phyloP scores from a whole-genome alignment of 1,140 invertebrate genomes.

The Drosophila subpulchrella region DNA sequence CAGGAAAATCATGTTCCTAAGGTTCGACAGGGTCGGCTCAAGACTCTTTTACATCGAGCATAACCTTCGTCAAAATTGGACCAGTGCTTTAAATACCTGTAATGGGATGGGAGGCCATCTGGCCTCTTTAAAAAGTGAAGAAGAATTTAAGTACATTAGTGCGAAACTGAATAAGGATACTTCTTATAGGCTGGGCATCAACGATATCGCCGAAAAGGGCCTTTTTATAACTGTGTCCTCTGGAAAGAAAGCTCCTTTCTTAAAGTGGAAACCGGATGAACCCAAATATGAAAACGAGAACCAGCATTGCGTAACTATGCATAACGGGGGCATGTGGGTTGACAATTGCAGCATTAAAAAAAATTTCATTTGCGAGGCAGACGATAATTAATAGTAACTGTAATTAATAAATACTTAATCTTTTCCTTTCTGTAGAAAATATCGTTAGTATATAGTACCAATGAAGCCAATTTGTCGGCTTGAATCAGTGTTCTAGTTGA shows the following conservation, averaged over 20 bases:
- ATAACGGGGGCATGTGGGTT: slow-evolving; percentile 12
- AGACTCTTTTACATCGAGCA: slow-evolving; percentile 1
- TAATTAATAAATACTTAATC: no score
- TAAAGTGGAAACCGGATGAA: slow-evolving; percentile 6
- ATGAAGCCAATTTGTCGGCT: no score
- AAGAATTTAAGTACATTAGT: background rate
- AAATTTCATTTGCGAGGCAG: slow-evolving; percentile 2
- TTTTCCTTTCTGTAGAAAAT: no score
- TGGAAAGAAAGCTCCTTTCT: slow-evolving; percentile 7
- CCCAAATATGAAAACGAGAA: background rate
- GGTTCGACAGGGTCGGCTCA: background rate
- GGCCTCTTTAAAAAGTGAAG: background rate
- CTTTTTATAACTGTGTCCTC: slow-evolving; percentile 1
- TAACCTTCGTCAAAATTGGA: background rate
- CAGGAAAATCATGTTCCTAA: background rate
- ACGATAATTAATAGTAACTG: background rate
- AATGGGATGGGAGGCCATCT: background rate
- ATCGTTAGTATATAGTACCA: no score
- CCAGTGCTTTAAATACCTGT: background rate
- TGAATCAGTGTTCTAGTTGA: no score
- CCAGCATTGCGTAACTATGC: slow-evolving; percentile 1
- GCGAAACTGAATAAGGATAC: background rate
- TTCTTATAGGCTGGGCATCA: slow-evolving; percentile 5
- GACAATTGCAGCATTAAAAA: background rate
- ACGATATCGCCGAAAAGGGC: background rate